Conservation (phyloP, 2,888 invertebrate species). For the Allophyes oxyacanthae region DNA sequence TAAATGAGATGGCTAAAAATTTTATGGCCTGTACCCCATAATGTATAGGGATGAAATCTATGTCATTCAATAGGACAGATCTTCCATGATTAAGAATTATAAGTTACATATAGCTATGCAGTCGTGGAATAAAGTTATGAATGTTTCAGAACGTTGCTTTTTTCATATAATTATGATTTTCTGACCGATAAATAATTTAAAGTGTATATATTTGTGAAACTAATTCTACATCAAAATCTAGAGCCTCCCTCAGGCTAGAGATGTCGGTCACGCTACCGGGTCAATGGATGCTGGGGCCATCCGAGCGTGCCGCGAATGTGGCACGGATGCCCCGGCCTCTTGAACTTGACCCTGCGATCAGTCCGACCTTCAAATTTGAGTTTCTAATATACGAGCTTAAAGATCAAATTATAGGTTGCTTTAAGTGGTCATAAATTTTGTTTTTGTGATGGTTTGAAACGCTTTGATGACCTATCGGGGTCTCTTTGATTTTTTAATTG, state of each 20-base stretch:
- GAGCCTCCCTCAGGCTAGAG: slow-evolving; percentile 33
- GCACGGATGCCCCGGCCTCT: slow-evolving; percentile 59
- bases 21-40: no score
- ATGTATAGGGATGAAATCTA: no score
- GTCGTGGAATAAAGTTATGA: no score
- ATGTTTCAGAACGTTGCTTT: no score
- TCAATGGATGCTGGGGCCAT: slow-evolving; percentile 73
- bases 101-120: no score
- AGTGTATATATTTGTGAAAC: no score
- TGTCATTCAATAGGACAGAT: no score
- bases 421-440: slow-evolving; percentile 35
- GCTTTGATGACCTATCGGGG: slow-evolving; percentile 26
- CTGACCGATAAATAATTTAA: no score
- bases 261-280: slow-evolving; percentile 63
- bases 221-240: no score
- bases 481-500: slow-evolving; percentile 20
- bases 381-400: slow-evolving; percentile 44
- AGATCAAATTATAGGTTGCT: slow-evolving; percentile 39
- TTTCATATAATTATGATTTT: no score
- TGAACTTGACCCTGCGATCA: slow-evolving; percentile 73
- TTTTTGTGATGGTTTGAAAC: slow-evolving; percentile 29
- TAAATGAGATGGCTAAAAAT: no score
- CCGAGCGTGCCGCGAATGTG: slow-evolving; percentile 66
- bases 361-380: slow-evolving; percentile 41
- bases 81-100: no score